These are phyloP conservation scores for Melieria omissa DNA, from an alignment of 2,888 invertebrate species.

Conservation along the genomic window DNA sequence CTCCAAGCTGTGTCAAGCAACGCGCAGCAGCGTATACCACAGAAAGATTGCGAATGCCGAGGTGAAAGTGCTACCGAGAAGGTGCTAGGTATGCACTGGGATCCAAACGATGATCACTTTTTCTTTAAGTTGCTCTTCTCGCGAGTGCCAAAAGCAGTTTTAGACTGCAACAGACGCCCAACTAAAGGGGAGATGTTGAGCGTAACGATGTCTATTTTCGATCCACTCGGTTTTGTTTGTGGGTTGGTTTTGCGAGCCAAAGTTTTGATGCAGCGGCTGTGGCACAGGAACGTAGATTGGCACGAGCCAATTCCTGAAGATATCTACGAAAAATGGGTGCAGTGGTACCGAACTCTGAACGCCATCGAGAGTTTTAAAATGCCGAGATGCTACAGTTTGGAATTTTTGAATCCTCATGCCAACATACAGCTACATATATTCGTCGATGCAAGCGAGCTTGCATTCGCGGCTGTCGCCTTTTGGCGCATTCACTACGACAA, in stretches of 20 bases:
- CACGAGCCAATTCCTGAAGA: conserved; percentile 15
- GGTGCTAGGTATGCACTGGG: conserved; percentile 9
- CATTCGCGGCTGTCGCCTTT: too few species aligned
- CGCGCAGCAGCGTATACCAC: neutral
- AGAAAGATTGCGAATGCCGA: neutral
- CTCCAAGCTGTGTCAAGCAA: conserved; percentile 9
- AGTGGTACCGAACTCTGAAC: neutral
- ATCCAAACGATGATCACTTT: neutral
- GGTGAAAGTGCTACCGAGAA: conserved; percentile 5
- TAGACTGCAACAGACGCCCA: neutral
- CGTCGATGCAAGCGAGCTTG: too few species aligned
- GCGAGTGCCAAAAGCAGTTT: conserved; percentile 1
- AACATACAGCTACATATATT: too few species aligned
- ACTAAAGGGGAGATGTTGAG: conserved; percentile 15
- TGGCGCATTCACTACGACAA: too few species aligned
- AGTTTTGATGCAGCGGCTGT: conserved; percentile 8
- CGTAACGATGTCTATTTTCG: conserved; percentile 14
- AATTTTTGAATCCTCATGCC: too few species aligned
- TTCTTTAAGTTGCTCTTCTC: neutral
- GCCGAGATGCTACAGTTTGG: too few species aligned
- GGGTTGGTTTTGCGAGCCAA: conserved; percentile 9
- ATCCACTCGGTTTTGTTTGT: conserved; percentile 11
- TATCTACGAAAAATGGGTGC: conserved; percentile 1
- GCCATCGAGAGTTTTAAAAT: too few species aligned
- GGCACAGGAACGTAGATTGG: conserved; percentile 18